Base-by-base conservation (phyloP, 2,888 invertebrate species). In the Netelia melanura region DNA sequence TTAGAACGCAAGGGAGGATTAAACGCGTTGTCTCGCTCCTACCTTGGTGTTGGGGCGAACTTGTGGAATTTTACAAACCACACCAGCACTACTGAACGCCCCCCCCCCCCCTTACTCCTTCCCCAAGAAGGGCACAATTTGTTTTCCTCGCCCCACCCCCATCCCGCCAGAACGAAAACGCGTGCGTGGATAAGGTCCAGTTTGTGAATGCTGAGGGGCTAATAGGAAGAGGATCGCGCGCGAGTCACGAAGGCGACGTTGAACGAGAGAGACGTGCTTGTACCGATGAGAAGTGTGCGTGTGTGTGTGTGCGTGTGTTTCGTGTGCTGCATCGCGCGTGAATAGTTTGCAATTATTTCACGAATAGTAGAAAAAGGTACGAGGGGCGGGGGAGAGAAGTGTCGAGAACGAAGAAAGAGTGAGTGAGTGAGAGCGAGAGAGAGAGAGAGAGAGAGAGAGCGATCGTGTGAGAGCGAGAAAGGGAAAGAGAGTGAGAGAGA, bases 261-360 rank as follows among this genome's bases (percentile, higher is more conserved):
- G 58, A 58, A 58, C 9, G 58, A 21, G 65, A 80, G 64, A 58
- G 80, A 67, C 62, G 79, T 72, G 71, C 72, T 38, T 38, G 80
- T 44, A 44, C 30, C 38, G 38, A 38, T 38, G 70, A 30, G 64
- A 64, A 25, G 72, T 38, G 80, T 70, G 65, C 72, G 56, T 44
- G 64, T 23, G 52, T 72, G 25, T 56, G 64, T 80, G 56, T 80
- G 65, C 25, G 54, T 70, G 44, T 56, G 9, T 64, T 38, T 38
- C 25, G 25, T 30, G 10, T 21, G 62, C 62, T 25, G 17, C 21
- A 21, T 58, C 8, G 58, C 58, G 58, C 58, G 58, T 17, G 21
- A 9, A 80, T 80, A 81, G 82, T 81, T 82, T 81, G 44, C 81
- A 54, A 81, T 70, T 81, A 68, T 81, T 81, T 70, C 38, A 43